These are phyloP conservation scores for Hemibagrus guttatus DNA, from an alignment of 2,797 vertebrate genomes.

Conservation along the genomic window DNA sequence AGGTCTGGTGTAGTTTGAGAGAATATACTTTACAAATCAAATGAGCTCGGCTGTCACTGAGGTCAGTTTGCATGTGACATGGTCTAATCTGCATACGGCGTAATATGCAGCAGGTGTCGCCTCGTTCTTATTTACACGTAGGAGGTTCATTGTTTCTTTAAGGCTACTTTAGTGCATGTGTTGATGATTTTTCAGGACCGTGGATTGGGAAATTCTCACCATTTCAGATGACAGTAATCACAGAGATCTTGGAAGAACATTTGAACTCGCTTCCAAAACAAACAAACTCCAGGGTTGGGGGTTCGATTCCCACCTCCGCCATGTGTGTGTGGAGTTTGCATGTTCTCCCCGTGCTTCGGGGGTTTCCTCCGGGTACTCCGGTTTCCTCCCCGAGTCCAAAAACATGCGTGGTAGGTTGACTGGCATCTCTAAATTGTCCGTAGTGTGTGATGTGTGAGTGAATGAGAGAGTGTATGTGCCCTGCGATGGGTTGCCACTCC, in stretches of 20 bases:
- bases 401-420: too few relatives aligned
- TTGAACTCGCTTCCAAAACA: not conserved
- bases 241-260: not conserved
- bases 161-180: not conserved
- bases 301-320: too few relatives aligned
- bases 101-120: constrained; percentile 34
- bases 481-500: too few relatives aligned
- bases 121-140: not conserved
- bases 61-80: constrained; percentile 62
- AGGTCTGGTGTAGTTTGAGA: constrained; percentile 23
- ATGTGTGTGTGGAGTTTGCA: too few relatives aligned
- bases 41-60: constrained; percentile 54
- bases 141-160: not conserved
- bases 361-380: too few relatives aligned
- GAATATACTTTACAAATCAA: constrained; percentile 64
- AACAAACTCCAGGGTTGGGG: too few relatives aligned
- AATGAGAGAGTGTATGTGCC: too few relatives aligned
- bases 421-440: too few relatives aligned
- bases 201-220: not conserved
- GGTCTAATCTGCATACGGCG: constrained; percentile 4
- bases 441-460: too few relatives aligned
- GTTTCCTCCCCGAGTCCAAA: too few relatives aligned
- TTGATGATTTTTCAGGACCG: not conserved
- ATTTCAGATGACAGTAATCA: not conserved
- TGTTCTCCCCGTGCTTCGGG: too few relatives aligned